Evolutionary conservation across 2,888 invertebrate species (phyloP), one percentile per base, ranked within the genome.

Genomic region (Brenthis ino): DNA sequence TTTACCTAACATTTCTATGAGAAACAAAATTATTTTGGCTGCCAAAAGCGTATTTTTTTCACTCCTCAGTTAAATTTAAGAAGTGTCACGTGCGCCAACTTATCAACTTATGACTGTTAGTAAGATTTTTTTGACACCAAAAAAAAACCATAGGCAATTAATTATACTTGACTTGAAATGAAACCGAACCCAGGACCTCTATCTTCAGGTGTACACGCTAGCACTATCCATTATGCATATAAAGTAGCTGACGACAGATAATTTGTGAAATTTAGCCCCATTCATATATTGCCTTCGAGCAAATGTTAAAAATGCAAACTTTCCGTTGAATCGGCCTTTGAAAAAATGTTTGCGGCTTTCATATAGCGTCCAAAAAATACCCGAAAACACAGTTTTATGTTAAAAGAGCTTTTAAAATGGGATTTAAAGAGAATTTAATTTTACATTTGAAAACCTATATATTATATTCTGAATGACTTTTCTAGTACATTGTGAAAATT

Each of bases 311-410:
- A 71, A 66, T 67, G 64, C 64, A 68, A 70, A 72, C 57, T 71
- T 68, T 66, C 58, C 65, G 64, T 68, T 67, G 60, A 55, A 66
- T 68, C 61, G 68, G 37, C 37, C 37, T 11, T 60, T 65, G 60
- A 64, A 72, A 66, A 71, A 72, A 70, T 70, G 64, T 68, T 72
- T 72, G 72, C 61, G 66, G 70, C 68, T 72, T 66, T 71, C 61
- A 72, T 72, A 68, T 58, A 64, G 56, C 54, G 58, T 58, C 53
- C n/a, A 11, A 57, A 64, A 68, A 64, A 55, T 68, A 64, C 16
- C 50, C 24, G 47, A 48, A 43, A 54, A 58, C 47, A 64, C 57
- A 57, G 68, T 51, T 64, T 57, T 68, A 47, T 64, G 13, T 57
- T 53, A 57, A n/a, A 48, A 33, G 16, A 53, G 57, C 33, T 33